Percentiles rank a stretch among this genome's conserved stretches.
Evolutionary conservation across 2,113 vertebrate genomes (phyloP).

Genomic region (Plotosus lineatus): DNA sequence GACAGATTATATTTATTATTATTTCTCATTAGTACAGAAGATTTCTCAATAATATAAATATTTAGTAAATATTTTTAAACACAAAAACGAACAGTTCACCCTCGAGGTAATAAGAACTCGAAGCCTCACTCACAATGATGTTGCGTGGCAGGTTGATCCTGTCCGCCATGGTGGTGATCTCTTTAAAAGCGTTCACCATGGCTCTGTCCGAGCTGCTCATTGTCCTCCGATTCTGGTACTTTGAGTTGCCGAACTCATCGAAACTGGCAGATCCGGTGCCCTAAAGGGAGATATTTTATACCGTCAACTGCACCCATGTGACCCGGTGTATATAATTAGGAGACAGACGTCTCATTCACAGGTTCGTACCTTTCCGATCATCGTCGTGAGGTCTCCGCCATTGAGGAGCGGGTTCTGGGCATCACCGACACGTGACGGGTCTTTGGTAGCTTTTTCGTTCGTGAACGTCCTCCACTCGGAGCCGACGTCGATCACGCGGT

Average conservation of each 20-base stretch:
- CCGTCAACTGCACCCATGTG: too few relatives aligned
- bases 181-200: conserved; percentile 98
- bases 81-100: neutral
- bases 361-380: conserved; percentile 85
- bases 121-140: conserved; percentile 84
- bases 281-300: conserved; percentile 65
- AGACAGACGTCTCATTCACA: neutral
- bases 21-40: too few relatives aligned
- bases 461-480: conserved; percentile 99
- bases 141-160: conserved; percentile 98
- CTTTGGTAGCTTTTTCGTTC: conserved; percentile 98
- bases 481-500: conserved; percentile 95
- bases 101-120: neutral
- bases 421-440: conserved; percentile 96
- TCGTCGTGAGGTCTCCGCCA: conserved; percentile 93
- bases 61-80: too few relatives aligned
- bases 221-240: conserved; percentile 96
- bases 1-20: too few relatives aligned
- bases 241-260: conserved; percentile 97
- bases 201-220: conserved; percentile 98
- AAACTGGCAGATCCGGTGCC: conserved; percentile 97
- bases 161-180: conserved; percentile 97
- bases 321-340: neutral
- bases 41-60: neutral
- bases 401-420: conserved; percentile 95